phyloP scores from a whole-genome alignment of 2,797 vertebrate genomes.

The Karalla daura region DNA sequence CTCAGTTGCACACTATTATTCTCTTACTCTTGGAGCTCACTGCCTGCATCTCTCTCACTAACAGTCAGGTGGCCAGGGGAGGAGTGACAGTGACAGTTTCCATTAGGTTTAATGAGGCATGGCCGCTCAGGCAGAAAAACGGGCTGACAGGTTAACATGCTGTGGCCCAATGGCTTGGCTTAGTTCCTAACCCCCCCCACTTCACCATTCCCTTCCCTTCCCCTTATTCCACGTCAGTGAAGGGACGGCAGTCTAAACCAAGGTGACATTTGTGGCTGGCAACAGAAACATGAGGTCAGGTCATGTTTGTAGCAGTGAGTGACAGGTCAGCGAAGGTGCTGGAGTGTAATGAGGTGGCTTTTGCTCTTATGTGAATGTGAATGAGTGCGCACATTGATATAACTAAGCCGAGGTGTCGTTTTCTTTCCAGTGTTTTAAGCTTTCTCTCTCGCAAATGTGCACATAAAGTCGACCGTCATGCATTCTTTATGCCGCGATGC shows the following conservation, averaged over 20 bases:
- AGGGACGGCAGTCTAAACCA: conserved; percentile 50
- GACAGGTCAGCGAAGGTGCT: conserved; percentile 53
- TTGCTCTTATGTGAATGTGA: conserved; percentile 19
- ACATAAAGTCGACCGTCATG: not conserved
- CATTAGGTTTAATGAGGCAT: conserved; percentile 83
- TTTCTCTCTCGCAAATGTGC: not conserved
- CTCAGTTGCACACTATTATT: conserved; percentile 38
- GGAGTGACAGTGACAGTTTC: conserved; percentile 74
- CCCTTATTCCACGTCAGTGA: conserved; percentile 45
- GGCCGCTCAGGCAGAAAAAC: conserved; percentile 73
- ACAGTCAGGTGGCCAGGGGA: conserved; percentile 53
- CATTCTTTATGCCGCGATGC: not conserved
- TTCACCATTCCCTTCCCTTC: conserved; percentile 12
- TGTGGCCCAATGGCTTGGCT: conserved; percentile 70
- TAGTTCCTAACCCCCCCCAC: conserved; percentile 61
- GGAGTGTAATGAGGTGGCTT: conserved; percentile 52
- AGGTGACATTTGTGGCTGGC: conserved; percentile 67
- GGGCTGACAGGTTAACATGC: conserved; percentile 80
- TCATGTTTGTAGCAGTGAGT: conserved; percentile 50
- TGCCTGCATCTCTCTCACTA: conserved; percentile 31
- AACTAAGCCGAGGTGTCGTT: not conserved
- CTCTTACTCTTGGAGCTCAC: conserved; percentile 25
- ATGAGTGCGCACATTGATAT: not conserved
- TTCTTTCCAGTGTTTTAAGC: not conserved
- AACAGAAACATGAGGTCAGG: conserved; percentile 67